Conservation (phyloP, 2,888 invertebrate species). For the Drosophila merina region DNA sequence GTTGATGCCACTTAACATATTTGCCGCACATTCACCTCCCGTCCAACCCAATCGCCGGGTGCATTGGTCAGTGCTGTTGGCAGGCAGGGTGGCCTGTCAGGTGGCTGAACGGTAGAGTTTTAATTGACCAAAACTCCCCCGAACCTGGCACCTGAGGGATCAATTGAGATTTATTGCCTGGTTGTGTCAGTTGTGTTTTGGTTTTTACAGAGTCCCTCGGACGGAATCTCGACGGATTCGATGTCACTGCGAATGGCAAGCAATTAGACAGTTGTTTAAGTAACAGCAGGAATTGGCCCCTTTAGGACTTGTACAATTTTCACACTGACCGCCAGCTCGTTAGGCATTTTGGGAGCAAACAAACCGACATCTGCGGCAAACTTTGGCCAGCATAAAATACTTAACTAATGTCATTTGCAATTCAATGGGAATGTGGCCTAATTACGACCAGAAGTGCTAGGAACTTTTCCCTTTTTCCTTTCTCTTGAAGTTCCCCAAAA, state of each 20-base stretch:
- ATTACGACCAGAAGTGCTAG: constrained; percentile 40
- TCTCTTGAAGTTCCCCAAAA: neutral
- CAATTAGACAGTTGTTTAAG: constrained; percentile 70
- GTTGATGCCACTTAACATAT: constrained; percentile 45
- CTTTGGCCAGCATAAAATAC: constrained; percentile 46
- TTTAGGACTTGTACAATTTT: constrained; percentile 21
- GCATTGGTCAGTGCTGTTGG: constrained; percentile 2
- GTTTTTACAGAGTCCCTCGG: neutral
- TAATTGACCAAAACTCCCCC: constrained; percentile 76
- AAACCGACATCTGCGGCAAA: constrained; percentile 23
- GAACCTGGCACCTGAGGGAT: constrained; percentile 74
- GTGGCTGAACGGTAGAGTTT: constrained; percentile 49
- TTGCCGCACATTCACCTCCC: constrained; percentile 19
- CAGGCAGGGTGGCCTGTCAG: neutral
- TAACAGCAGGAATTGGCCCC: constrained; percentile 47
- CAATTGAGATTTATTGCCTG: constrained; percentile 78
- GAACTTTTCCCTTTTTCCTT: neutral
- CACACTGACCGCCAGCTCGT: constrained; percentile 47
- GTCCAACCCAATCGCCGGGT: constrained; percentile 1
- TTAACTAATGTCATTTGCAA: constrained; percentile 67
- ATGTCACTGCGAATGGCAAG: constrained; percentile 32
- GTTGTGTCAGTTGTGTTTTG: constrained; percentile 63
- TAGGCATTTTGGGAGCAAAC: constrained; percentile 35
- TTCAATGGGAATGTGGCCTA: constrained; percentile 64
- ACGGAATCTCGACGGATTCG: constrained; percentile 8